Evolutionary conservation across 2,113 vertebrate species (phyloP).

Genomic region (Genyomyrus donnyi): DNA sequence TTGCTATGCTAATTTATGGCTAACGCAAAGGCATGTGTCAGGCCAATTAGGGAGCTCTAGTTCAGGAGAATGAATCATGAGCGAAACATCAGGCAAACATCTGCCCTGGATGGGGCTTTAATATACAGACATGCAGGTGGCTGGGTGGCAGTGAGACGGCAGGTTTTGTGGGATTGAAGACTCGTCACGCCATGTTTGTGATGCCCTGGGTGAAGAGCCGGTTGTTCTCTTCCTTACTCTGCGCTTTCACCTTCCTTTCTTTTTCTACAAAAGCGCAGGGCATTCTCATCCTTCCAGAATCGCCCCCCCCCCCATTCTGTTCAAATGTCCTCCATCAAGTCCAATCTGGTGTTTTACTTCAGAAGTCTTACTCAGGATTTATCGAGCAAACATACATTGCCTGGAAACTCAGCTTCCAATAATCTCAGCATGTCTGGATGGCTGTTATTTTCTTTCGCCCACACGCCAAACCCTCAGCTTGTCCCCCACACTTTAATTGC

Average conservation of each 20-base stretch:
- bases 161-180: not conserved
- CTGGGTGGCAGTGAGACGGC: not conserved
- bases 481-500: not conserved
- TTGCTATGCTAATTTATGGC: not conserved
- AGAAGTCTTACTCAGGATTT: not conserved
- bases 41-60: not conserved
- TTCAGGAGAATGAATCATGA: not conserved
- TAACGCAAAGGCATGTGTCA: not conserved
- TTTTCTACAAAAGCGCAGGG: not conserved
- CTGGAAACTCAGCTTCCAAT: not conserved
- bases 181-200: not conserved
- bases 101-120: not conserved
- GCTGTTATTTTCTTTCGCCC: not conserved
- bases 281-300: not conserved
- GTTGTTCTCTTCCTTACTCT: not conserved
- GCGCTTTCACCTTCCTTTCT: not conserved
- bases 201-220: not conserved
- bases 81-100: not conserved
- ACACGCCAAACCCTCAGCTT: not conserved
- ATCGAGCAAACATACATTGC: not conserved
- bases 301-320: not conserved
- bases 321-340: not conserved
- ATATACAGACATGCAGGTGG: not conserved
- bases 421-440: not conserved
- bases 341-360: not conserved